Evolutionary conservation across 2,888 invertebrate species (phyloP).

Genomic region (Apamea anceps): DNA sequence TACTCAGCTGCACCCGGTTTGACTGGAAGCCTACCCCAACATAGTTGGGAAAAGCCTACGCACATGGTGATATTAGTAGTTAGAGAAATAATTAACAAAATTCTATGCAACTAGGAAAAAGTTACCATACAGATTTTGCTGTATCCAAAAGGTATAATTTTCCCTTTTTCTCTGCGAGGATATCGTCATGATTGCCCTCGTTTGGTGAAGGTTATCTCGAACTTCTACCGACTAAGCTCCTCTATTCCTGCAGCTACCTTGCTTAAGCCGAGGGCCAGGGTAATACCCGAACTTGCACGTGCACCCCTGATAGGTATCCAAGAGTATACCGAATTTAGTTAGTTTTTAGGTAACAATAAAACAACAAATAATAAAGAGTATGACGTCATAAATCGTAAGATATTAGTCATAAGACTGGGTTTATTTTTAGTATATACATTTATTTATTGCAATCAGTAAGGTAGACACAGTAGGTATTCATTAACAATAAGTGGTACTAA

Average conservation of each 20-base stretch:
- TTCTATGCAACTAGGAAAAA: not conserved
- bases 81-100: not conserved
- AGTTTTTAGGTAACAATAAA: not conserved
- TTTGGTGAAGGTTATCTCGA: not conserved
- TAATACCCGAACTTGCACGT: not conserved
- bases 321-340: not conserved
- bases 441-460: not conserved
- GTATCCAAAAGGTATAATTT: not conserved
- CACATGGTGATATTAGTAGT: too few species aligned
- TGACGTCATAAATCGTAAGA: not conserved
- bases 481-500: not conserved
- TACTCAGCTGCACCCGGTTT: too few species aligned
- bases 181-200: too few species aligned
- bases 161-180: not conserved
- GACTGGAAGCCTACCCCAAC: too few species aligned
- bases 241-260: not conserved
- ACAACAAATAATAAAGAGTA: conserved; percentile 1
- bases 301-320: too few species aligned
- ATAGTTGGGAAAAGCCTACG: too few species aligned
- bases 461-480: not conserved
- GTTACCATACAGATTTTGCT: too few species aligned
- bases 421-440: not conserved
- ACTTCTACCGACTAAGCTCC: not conserved
- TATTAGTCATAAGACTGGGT: not conserved
- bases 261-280: not conserved